These are phyloP conservation scores for Hydrozoanthus tunicans DNA, from an alignment of 64 coral and sea anemone genomes.

Conservation along the genomic window DNA sequence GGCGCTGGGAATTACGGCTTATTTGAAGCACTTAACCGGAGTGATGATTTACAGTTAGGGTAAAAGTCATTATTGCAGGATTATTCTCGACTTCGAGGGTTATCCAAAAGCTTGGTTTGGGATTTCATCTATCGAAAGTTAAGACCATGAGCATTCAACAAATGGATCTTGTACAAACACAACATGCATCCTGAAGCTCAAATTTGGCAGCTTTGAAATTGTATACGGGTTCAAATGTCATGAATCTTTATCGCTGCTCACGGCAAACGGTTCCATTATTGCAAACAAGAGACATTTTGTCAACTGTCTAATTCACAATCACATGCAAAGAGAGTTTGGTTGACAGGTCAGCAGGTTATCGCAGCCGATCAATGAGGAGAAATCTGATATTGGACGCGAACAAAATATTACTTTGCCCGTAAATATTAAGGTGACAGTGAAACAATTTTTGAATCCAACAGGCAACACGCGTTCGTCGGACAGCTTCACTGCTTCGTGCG, in stretches of 20 bases:
- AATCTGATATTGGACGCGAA: background rate
- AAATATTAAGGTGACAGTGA: too few relatives aligned
- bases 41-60: constrained; percentile 8
- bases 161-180: background rate
- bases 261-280: constrained; percentile 11
- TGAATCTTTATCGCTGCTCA: constrained; percentile 15
- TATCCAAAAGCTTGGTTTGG: constrained; percentile 3
- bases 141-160: background rate
- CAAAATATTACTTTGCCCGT: background rate
- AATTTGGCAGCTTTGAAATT: constrained; percentile 41
- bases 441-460: background rate
- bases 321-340: background rate
- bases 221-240: background rate
- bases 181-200: background rate
- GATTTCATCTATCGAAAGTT: background rate
- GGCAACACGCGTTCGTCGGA: background rate
- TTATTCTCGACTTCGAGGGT: background rate
- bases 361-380: background rate
- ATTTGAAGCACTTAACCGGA: background rate
- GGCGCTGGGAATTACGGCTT: background rate
- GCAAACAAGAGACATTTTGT: constrained; percentile 2
- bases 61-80: constrained; percentile 21
- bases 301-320: constrained; percentile 23
- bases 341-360: constrained; percentile 6
- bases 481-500: background rate